phyloP scores from a whole-genome alignment of 2,797 vertebrate genomes.

The Takifugu rubripes region DNA sequence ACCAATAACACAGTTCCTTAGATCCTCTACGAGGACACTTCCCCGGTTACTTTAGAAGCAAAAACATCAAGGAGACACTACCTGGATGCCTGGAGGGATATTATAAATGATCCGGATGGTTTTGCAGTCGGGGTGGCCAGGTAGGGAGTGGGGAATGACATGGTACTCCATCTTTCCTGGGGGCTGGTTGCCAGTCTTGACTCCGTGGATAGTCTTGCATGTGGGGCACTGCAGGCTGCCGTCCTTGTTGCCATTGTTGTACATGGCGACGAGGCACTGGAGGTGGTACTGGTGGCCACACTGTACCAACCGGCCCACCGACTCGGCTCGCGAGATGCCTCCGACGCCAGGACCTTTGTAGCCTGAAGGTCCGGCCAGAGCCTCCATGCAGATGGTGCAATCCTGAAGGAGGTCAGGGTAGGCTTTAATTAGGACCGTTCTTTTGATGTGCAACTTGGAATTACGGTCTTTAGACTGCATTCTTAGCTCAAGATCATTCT shows the following conservation, averaged over 20 bases:
- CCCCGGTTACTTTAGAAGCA: background rate
- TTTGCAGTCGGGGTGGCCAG: constrained; percentile 92
- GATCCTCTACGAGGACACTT: no score
- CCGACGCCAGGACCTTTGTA: constrained; percentile 87
- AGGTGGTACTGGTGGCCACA: constrained; percentile 92
- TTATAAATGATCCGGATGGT: constrained; percentile 97
- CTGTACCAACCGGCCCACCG: constrained; percentile 86
- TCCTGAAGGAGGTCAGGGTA: constrained; percentile 68
- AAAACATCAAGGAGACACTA: constrained; percentile 34
- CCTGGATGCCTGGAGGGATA: constrained; percentile 96
- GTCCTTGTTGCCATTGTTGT: constrained; percentile 97
- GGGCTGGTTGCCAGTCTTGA: constrained; percentile 95
- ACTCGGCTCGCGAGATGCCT: constrained; percentile 79
- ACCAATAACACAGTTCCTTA: background rate
- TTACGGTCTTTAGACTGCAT: background rate
- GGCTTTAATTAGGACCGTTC: no score
- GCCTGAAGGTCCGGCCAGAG: constrained; percentile 85
- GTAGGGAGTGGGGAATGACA: constrained; percentile 92
- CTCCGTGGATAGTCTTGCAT: constrained; percentile 96
- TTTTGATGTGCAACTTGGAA: no score
- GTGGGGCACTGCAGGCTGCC: constrained; percentile 96
- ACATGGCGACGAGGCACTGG: constrained; percentile 95
- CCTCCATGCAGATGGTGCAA: constrained; percentile 96
- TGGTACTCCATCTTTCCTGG: constrained; percentile 99
- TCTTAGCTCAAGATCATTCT: background rate